Percentiles rank a stretch among this genome's conserved stretches.
Evolutionary conservation across 2,113 vertebrate genomes (phyloP).

Genomic region (Formicarius rufipectus): DNA sequence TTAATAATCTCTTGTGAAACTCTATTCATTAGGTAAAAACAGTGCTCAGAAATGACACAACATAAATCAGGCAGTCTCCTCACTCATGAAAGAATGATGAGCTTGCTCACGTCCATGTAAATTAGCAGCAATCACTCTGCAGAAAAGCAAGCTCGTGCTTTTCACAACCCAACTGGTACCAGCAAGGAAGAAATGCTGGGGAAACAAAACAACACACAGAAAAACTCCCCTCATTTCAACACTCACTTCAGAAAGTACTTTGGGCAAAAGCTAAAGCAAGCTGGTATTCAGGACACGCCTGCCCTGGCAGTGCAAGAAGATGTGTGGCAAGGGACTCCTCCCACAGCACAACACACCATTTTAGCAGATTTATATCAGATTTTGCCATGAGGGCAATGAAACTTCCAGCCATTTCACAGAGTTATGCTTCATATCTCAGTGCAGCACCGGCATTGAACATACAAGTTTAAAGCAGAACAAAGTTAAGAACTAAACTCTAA

Average conservation of each 20-base stretch:
- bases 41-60: not conserved
- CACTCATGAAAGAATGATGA: slow-evolving; percentile 23
- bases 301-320: not conserved
- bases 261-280: not conserved
- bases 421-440: not conserved
- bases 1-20: slow-evolving; percentile 43
- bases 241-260: not conserved
- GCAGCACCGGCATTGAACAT: not conserved
- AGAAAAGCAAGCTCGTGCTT: not conserved
- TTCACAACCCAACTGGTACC: not conserved
- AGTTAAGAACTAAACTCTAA: not conserved
- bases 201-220: not conserved
- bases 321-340: not conserved
- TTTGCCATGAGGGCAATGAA: not conserved
- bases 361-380: not conserved
- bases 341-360: not conserved
- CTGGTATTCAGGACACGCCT: not conserved
- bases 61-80: slow-evolving; percentile 29
- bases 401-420: not conserved
- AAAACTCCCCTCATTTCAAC: not conserved
- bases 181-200: not conserved
- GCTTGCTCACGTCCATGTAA: not conserved
- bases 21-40: slow-evolving; percentile 57
- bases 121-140: not conserved
- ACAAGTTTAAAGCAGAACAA: not conserved